Base-by-base conservation (phyloP, 1,140 invertebrate species). In the Drosophila miranda region DNA sequence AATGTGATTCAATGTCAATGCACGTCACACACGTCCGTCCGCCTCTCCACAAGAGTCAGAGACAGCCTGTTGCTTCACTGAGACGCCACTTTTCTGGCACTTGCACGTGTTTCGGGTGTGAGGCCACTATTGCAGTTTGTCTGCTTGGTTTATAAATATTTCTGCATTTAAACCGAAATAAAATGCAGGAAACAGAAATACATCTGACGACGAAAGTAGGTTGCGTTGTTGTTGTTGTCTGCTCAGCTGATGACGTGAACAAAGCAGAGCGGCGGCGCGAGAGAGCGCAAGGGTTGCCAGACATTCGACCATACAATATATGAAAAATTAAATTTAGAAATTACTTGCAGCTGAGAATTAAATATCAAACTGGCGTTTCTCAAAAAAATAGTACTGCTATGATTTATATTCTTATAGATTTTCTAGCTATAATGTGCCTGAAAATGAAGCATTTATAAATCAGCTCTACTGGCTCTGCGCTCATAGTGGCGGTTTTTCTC, bases 1-100 rank as follows among this genome's bases (percentile, higher is more conserved):
- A 87, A 82, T 78, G 82, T 75, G 79, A 69, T 75, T 66, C 83
- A 87, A 87, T 87, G 82, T 87, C 82, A 87, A 63, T 44, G 78
- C 34, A 60, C 59, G 64, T 72, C 55, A 60, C 79, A 58, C 68
- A 54, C 78, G 62, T 26, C 23, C 38, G 41, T 34, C 50, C 14
- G 7, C 23, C 28, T 23, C 13, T 16, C 55, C 41, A 28, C 53
- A 45, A 38, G 41, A 46, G 8, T 43, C 34, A 13, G 34, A 38
- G 34, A 38, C 53, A 23, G 54, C 50, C 23, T 55, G 38, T 13
- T 61, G 9, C 75, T 77, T 75, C 43, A 45, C 66, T 60, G 63
- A 62, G 64, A 41, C 64, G 52, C 53, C 62, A 70, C 51, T 64
- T 57, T 66, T 49, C 41, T 49, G 38, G 26, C 68, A 60, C 49